These are phyloP conservation scores for Addax nasomaculatus DNA, from an alignment of 2,113 vertebrate genomes.

Conservation along the genomic window DNA sequence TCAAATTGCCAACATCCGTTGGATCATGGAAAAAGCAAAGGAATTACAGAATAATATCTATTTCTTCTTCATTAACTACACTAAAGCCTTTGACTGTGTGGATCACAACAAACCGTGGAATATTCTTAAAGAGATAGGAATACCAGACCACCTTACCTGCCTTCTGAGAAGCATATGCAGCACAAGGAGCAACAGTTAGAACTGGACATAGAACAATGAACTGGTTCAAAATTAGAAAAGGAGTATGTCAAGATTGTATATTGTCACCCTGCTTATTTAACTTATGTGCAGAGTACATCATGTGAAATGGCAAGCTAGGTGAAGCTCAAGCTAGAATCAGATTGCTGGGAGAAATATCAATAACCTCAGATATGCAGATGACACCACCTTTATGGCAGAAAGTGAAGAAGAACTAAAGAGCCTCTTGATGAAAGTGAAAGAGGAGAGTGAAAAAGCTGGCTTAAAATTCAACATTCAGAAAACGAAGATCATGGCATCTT, in stretches of 20 bases:
- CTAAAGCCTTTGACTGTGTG: background rate
- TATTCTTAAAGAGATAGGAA: background rate
- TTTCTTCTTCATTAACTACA: background rate
- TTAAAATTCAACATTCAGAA: background rate
- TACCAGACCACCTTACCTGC: background rate
- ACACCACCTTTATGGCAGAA: background rate
- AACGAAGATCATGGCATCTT: background rate
- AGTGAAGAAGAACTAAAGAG: background rate
- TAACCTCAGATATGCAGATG: background rate
- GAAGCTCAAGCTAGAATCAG: background rate
- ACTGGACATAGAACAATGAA: background rate
- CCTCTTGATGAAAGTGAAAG: background rate
- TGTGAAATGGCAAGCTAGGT: background rate
- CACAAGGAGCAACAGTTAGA: background rate
- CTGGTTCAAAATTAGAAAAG: background rate
- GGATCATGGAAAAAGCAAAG: background rate
- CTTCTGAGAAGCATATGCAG: background rate
- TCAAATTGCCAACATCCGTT: background rate
- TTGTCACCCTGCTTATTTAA: background rate
- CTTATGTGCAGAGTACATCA: background rate
- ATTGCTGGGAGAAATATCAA: background rate
- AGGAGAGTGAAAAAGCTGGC: background rate
- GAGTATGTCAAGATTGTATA: background rate
- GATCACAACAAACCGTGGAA: background rate
- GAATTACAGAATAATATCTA: background rate